Evolutionary conservation across 2,888 invertebrate genomes (phyloP).

Genomic region (Drosophila affinis): DNA sequence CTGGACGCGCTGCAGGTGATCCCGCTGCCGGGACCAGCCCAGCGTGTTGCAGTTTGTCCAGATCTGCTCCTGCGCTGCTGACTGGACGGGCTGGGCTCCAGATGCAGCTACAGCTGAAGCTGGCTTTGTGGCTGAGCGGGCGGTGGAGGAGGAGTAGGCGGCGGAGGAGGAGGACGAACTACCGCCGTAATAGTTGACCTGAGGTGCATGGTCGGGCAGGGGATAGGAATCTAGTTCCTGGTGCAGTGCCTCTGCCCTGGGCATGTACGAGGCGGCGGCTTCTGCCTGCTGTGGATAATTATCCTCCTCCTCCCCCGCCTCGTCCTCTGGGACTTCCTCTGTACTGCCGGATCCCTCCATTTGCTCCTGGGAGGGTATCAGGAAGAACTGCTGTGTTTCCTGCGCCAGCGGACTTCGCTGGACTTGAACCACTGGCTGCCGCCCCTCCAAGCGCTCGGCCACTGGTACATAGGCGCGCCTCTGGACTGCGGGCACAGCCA

Average conservation of each 20-base stretch:
- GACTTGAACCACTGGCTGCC: slow-evolving; percentile 11
- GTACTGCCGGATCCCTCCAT: slow-evolving; percentile 43
- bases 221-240: slow-evolving; percentile 78
- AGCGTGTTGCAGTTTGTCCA: slow-evolving; percentile 90
- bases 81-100: slow-evolving; percentile 6
- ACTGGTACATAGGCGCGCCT: slow-evolving; percentile 78
- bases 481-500: slow-evolving; percentile 75
- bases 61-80: slow-evolving; percentile 63
- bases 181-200: slow-evolving; percentile 77
- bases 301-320: slow-evolving; percentile 27
- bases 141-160: slow-evolving; percentile 13
- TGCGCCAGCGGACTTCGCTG: slow-evolving; percentile 68
- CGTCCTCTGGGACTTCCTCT: slow-evolving; percentile 33
- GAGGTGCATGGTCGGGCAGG: slow-evolving; percentile 81
- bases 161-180: slow-evolving; percentile 13
- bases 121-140: slow-evolving; percentile 24
- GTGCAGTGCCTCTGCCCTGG: slow-evolving; percentile 80
- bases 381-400: slow-evolving; percentile 82
- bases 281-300: slow-evolving; percentile 58
- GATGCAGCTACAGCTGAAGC: not conserved
- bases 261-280: slow-evolving; percentile 76
- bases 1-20: slow-evolving; percentile 92
- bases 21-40: slow-evolving; percentile 93
- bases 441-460: slow-evolving; percentile 80
- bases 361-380: slow-evolving; percentile 72